These are phyloP conservation scores for Pseudochaenichthys georgianus DNA, from an alignment of 2,797 vertebrate genomes.

Conservation along the genomic window DNA sequence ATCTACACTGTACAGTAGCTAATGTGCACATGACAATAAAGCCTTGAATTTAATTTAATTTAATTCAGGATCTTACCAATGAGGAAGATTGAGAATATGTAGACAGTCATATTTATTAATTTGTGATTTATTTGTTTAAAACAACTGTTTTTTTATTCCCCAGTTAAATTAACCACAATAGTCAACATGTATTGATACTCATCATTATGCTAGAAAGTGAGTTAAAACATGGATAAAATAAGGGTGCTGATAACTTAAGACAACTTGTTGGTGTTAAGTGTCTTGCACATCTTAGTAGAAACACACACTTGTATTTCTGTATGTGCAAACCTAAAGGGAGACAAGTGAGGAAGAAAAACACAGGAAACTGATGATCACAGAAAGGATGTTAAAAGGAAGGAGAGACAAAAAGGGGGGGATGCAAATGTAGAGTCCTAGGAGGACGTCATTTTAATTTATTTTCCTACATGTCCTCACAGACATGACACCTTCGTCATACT, in stretches of 20 bases:
- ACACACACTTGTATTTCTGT: conserved; percentile 1
- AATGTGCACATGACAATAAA: too few relatives aligned
- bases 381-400: conserved; percentile 42
- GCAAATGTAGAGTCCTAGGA: conserved; percentile 42
- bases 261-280: neutral
- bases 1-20: too few relatives aligned
- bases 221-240: neutral
- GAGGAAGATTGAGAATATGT: conserved; percentile 25
- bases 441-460: conserved; percentile 28
- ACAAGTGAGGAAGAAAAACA: conserved; percentile 26
- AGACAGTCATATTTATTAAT: conserved; percentile 8
- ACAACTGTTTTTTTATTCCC: neutral
- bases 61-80: conserved; percentile 20
- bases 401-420: conserved; percentile 54
- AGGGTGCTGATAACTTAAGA: neutral
- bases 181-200: neutral
- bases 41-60: too few relatives aligned
- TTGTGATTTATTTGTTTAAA: neutral
- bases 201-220: neutral
- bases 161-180: neutral
- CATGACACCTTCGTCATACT: conserved; percentile 12
- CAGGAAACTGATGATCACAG: conserved; percentile 25
- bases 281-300: neutral
- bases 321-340: neutral
- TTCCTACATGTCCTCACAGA: conserved; percentile 31